A percentile compares a stretch with the other conserved stretches of the same genome.
Evolutionary conservation across 2,888 invertebrate genomes (phyloP).

Genomic region (Diarsia brunnea): DNA sequence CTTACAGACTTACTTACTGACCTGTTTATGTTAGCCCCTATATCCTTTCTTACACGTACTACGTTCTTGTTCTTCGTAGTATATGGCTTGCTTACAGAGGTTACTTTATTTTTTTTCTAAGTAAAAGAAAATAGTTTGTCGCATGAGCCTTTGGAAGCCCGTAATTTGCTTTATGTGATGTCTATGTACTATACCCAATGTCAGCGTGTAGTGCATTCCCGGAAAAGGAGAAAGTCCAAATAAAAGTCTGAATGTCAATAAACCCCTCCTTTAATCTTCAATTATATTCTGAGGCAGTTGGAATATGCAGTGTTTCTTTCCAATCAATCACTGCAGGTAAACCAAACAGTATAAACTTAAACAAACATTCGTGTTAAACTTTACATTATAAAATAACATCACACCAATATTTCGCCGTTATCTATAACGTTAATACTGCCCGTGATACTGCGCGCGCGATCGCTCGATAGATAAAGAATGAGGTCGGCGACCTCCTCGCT

Average conservation of each 20-base stretch:
- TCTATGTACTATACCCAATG: slow-evolving; percentile 18
- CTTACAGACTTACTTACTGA: slow-evolving; percentile 75
- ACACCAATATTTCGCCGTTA: slow-evolving; percentile 85
- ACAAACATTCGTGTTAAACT: slow-evolving; percentile 36
- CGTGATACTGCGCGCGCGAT: slow-evolving; percentile 96
- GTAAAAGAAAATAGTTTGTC: slow-evolving; percentile 66
- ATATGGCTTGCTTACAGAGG: slow-evolving; percentile 64
- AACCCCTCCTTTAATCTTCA: neutral
- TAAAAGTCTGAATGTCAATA: slow-evolving; percentile 17
- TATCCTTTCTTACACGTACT: slow-evolving; percentile 77
- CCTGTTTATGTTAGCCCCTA: slow-evolving; percentile 83
- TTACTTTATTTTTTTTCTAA: slow-evolving; percentile 64
- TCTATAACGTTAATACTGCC: slow-evolving; percentile 92
- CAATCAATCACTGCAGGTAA: slow-evolving; percentile 3
- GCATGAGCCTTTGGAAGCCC: slow-evolving; percentile 47
- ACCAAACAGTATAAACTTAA: neutral
- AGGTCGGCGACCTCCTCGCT: slow-evolving; percentile 96
- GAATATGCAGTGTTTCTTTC: neutral
- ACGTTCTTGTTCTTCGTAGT: slow-evolving; percentile 76
- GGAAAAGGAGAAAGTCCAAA: slow-evolving; percentile 1
- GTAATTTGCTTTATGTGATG: slow-evolving; percentile 56
- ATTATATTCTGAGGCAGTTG: no score
- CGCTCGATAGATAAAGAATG: slow-evolving; percentile 97
- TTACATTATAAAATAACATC: slow-evolving; percentile 56
- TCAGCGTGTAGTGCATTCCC: slow-evolving; percentile 17